phyloP scores from a whole-genome alignment of 2,113 vertebrate genomes.

The Sula dactylatra region DNA sequence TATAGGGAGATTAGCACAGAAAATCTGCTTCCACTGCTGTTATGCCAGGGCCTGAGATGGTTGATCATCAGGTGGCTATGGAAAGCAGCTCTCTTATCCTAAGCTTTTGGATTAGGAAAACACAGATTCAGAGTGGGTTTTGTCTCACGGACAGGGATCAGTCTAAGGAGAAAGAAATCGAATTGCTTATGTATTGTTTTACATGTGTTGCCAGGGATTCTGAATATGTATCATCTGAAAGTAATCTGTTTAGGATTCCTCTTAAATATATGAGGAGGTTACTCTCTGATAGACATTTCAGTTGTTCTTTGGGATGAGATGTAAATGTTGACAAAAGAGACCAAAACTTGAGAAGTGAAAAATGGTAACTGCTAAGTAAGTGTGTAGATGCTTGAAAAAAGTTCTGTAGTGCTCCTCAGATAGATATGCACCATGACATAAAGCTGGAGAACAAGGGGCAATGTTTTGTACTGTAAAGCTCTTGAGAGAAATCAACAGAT shows the following conservation, averaged over 20 bases:
- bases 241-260: neutral
- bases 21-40: neutral
- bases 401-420: neutral
- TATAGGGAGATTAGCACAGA: neutral
- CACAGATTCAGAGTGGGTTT: neutral
- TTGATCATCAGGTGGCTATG: neutral
- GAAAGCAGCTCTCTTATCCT: neutral
- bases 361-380: neutral
- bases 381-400: neutral
- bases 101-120: neutral
- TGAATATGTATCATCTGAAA: neutral
- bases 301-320: neutral
- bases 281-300: neutral
- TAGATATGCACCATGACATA: neutral
- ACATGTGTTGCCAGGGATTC: neutral
- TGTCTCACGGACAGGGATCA: neutral
- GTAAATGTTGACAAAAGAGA: neutral
- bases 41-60: neutral
- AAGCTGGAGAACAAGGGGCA: neutral
- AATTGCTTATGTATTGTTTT: neutral
- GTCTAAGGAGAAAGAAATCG: no score
- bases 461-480: neutral
- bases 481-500: neutral
- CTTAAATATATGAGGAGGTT: neutral
- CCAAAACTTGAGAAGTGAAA: neutral